These are phyloP conservation scores for Drosophila mayaguana DNA, from an alignment of 2,888 invertebrate species.

Conservation along the genomic window DNA sequence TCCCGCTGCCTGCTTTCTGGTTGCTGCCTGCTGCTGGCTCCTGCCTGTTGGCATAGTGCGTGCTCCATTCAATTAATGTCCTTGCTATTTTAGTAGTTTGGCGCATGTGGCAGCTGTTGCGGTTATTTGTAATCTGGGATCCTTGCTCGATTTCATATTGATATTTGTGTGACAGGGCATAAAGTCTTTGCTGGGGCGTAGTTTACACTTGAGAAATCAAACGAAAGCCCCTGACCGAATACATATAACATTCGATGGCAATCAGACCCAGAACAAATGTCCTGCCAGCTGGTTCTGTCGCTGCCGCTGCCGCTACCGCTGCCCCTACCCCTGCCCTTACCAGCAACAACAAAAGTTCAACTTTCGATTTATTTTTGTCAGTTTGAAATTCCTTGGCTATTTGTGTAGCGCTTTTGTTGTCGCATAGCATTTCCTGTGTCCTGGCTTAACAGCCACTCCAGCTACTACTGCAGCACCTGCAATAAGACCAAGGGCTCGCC, in stretches of 20 bases:
- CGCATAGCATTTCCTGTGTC: slow-evolving; percentile 33
- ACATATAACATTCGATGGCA: slow-evolving; percentile 48
- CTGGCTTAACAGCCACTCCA: slow-evolving; percentile 31
- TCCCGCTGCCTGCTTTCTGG: too few species aligned
- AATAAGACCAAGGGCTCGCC: slow-evolving; percentile 45
- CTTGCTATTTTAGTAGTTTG: slow-evolving; percentile 46
- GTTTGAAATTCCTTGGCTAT: slow-evolving; percentile 60
- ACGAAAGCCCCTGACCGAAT: slow-evolving; percentile 59
- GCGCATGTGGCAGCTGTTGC: slow-evolving; percentile 59
- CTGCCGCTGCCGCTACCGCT: slow-evolving; percentile 38
- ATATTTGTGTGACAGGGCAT: slow-evolving; percentile 69
- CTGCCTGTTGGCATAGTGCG: slow-evolving; percentile 10
- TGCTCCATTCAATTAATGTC: slow-evolving; percentile 58
- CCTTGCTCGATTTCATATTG: slow-evolving; percentile 61
- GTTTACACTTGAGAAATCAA: slow-evolving; percentile 79
- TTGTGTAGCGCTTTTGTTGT: slow-evolving; percentile 67
- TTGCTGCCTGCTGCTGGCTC: background rate
- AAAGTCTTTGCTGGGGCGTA: slow-evolving; percentile 43
- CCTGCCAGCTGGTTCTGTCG: slow-evolving; percentile 61
- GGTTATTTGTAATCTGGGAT: slow-evolving; percentile 43
- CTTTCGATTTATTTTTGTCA: slow-evolving; percentile 76
- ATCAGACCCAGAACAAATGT: slow-evolving; percentile 69
- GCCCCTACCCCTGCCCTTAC: slow-evolving; percentile 34
- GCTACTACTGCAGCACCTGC: slow-evolving; percentile 52
- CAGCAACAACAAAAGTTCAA: slow-evolving; percentile 57